A percentile compares a stretch with the other conserved stretches of the same genome.
These are phyloP conservation scores for Forbesichthys agassizii DNA, from an alignment of 2,113 vertebrate genomes.

Conservation along the genomic window DNA sequence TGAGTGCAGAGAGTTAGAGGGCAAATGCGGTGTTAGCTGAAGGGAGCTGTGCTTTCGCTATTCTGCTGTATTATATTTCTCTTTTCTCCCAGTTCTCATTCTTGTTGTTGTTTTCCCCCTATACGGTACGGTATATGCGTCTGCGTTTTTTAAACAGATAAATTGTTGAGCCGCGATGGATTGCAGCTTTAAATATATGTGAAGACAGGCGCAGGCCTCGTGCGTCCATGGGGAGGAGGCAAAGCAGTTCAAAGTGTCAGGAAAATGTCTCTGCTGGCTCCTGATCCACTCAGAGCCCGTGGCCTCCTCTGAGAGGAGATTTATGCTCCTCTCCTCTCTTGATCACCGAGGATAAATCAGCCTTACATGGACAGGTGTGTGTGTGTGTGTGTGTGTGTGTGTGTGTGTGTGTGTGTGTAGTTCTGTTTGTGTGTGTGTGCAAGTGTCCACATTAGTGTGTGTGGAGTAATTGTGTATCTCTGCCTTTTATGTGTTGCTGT, in stretches of 20 bases:
- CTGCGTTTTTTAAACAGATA: background rate
- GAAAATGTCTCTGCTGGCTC: slow-evolving; percentile 32
- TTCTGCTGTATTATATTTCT: no score
- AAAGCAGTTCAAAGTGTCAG: slow-evolving; percentile 27
- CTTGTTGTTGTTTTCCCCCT: background rate
- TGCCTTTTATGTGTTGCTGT: no score
- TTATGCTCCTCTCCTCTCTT: slow-evolving; percentile 37
- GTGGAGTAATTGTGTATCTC: no score
- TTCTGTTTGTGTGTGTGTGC: background rate
- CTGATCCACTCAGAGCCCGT: background rate
- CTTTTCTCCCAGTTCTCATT: no score
- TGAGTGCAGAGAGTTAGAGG: background rate
- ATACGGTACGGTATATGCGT: background rate
- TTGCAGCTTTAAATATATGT: no score
- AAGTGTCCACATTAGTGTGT: no score
- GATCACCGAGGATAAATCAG: slow-evolving; percentile 48
- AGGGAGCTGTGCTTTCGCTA: background rate
- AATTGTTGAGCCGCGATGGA: no score
- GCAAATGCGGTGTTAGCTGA: background rate
- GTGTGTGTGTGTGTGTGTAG: slow-evolving; percentile 1
- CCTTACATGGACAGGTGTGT: slow-evolving; percentile 6
- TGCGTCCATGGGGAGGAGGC: background rate
- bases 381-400: background rate
- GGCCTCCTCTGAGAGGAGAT: slow-evolving; percentile 32
- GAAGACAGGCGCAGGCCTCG: no score